Evolutionary conservation across 37 sponge, comb jelly and placozoan genomes (phyloP).

Genomic region (Spongilla lacustris): DNA sequence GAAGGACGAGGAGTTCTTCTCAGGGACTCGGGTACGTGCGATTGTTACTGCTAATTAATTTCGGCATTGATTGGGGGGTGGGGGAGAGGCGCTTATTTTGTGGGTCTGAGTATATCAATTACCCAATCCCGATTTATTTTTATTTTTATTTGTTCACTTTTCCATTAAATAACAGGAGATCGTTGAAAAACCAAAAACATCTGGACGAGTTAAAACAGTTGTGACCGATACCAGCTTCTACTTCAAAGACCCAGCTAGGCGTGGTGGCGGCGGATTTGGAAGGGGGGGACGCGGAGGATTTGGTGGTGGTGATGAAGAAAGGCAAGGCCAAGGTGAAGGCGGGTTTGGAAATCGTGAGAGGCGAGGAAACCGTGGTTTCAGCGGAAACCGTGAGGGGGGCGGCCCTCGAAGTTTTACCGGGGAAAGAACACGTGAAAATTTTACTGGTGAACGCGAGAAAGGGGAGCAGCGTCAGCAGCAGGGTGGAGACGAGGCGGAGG

Average conservation of each 20-base stretch:
- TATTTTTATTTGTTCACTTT: background rate
- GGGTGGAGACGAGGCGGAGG: background rate
- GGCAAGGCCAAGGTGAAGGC: background rate
- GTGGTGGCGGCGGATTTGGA: constrained; percentile 36
- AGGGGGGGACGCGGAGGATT: constrained; percentile 42
- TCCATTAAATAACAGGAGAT: constrained; percentile 46
- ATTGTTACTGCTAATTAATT: background rate
- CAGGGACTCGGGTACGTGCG: constrained; percentile 64
- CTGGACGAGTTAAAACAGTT: constrained; percentile 61
- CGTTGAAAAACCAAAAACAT: constrained; percentile 78
- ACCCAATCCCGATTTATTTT: too few relatives aligned
- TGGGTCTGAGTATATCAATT: too few relatives aligned
- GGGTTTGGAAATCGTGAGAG: background rate
- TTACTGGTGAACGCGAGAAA: background rate
- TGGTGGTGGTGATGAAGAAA: constrained; percentile 1
- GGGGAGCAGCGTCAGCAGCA: background rate
- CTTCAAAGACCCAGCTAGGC: constrained; percentile 61
- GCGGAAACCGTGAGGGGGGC: constrained; percentile 24
- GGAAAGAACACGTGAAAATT: too few relatives aligned
- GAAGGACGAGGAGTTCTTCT: constrained; percentile 56
- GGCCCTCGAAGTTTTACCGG: constrained; percentile 6
- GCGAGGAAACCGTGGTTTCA: constrained; percentile 5
- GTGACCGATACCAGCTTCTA: constrained; percentile 42
- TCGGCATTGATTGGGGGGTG: too few relatives aligned
- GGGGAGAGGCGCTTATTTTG: too few relatives aligned